Conservation (phyloP, 2,113 vertebrate species). For the Donacobius atricapilla region DNA sequence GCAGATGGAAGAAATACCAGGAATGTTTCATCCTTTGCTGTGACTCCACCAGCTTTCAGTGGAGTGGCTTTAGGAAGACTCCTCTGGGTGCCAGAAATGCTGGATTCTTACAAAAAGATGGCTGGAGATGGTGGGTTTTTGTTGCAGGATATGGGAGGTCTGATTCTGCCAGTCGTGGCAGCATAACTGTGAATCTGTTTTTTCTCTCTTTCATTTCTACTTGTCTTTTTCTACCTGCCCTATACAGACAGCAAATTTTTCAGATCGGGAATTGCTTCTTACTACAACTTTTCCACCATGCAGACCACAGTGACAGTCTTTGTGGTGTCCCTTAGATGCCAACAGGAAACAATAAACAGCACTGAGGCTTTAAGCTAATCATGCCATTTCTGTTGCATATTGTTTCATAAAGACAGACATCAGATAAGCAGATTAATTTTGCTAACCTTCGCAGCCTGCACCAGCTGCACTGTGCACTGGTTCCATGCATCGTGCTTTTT, state of each 20-base stretch:
- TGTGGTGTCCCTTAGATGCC: neutral
- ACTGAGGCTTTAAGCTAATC: neutral
- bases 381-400: neutral
- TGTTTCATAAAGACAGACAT: neutral
- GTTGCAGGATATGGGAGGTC: neutral
- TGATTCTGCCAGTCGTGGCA: neutral
- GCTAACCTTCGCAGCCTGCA: conserved; percentile 73
- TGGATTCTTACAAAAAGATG: neutral
- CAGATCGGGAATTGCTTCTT: neutral
- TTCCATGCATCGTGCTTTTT: conserved; percentile 70
- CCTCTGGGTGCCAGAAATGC: neutral
- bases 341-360: neutral
- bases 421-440: neutral
- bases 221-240: neutral
- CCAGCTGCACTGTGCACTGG: conserved; percentile 66
- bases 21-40: neutral
- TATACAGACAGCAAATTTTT: neutral
- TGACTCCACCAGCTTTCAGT: neutral
- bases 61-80: neutral
- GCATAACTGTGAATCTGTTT: neutral
- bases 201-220: neutral
- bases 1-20: neutral
- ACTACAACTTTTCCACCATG: neutral
- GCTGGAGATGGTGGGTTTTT: neutral
- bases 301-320: neutral